A percentile compares a stretch with the other conserved stretches of the same genome.
phyloP scores from a whole-genome alignment of 2,113 vertebrate genomes.

The Chascanopsetta lugubris region DNA sequence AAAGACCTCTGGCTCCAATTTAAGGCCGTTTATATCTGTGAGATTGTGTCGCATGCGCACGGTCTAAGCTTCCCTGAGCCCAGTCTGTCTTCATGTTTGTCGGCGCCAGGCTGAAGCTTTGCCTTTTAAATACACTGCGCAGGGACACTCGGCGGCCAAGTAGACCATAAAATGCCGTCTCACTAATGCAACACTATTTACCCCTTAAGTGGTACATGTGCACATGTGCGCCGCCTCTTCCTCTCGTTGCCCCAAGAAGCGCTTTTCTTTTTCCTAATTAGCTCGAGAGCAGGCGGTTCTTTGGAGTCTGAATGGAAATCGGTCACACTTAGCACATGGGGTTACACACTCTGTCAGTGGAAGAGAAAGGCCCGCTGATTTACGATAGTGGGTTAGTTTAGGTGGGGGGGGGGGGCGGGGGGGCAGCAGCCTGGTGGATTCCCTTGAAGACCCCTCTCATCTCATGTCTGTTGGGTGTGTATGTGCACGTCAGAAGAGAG shows the following conservation, averaged over 20 bases:
- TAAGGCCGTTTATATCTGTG: constrained; percentile 29
- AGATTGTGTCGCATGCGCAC: constrained; percentile 16
- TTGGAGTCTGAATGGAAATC: constrained; percentile 53
- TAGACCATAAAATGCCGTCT: constrained; percentile 52
- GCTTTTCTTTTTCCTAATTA: constrained; percentile 49
- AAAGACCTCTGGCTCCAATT: constrained; percentile 57
- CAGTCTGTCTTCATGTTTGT: constrained; percentile 31
- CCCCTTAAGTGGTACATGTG: constrained; percentile 17
- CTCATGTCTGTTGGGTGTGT: constrained; percentile 14
- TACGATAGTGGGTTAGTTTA: constrained; percentile 23
- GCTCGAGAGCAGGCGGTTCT: constrained; percentile 39
- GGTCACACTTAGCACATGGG: constrained; percentile 60
- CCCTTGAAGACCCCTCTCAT: constrained; percentile 16
- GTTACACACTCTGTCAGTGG: constrained; percentile 61
- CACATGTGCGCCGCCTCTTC: constrained; percentile 23
- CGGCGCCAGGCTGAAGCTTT: constrained; percentile 34
- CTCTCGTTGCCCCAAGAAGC: constrained; percentile 37
- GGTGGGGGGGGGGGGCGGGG: not conserved
- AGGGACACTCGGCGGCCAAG: constrained; percentile 36
- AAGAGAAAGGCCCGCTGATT: constrained; percentile 55
- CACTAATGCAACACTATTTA: constrained; percentile 39
- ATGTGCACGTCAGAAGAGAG: not conserved
- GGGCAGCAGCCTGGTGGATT: too few relatives aligned
- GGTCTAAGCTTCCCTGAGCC: constrained; percentile 34
- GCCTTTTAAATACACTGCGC: constrained; percentile 42